phyloP scores from a whole-genome alignment of 53 echinoderm and acorn worm genomes.

The Patiria pectinifera region DNA sequence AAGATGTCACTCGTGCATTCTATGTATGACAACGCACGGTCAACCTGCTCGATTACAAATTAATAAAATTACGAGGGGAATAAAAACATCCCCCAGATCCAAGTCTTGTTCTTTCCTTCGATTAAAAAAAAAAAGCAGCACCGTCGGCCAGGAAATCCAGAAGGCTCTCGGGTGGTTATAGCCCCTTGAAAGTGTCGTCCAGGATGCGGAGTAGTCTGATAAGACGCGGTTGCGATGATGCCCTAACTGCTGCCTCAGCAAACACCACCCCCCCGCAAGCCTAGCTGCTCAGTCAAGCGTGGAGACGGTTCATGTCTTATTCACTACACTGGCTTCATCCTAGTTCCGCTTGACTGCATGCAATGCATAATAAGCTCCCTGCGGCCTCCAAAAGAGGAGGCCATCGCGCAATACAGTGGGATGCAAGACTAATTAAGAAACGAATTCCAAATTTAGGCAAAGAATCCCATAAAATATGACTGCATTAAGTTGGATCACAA shows the following conservation, averaged over 20 bases:
- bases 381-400: background rate
- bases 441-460: background rate
- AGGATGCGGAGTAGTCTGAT: background rate
- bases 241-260: background rate
- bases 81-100: background rate
- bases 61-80: background rate
- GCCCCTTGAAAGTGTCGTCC: background rate
- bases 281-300: slow-evolving; percentile 44
- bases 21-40: background rate
- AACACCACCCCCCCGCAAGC: background rate
- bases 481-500: background rate
- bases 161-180: background rate
- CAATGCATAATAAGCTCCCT: slow-evolving; percentile 61
- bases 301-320: slow-evolving; percentile 45
- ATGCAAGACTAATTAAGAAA: slow-evolving; percentile 14
- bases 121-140: background rate
- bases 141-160: background rate
- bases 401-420: background rate
- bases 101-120: background rate
- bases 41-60: slow-evolving; percentile 7
- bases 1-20: background rate
- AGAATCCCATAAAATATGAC: background rate
- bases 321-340: slow-evolving; percentile 37
- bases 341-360: slow-evolving; percentile 45
- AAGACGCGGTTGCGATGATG: background rate